Evolutionary conservation across 2,113 vertebrate genomes (phyloP).

Genomic region (Camelus dromedarius): DNA sequence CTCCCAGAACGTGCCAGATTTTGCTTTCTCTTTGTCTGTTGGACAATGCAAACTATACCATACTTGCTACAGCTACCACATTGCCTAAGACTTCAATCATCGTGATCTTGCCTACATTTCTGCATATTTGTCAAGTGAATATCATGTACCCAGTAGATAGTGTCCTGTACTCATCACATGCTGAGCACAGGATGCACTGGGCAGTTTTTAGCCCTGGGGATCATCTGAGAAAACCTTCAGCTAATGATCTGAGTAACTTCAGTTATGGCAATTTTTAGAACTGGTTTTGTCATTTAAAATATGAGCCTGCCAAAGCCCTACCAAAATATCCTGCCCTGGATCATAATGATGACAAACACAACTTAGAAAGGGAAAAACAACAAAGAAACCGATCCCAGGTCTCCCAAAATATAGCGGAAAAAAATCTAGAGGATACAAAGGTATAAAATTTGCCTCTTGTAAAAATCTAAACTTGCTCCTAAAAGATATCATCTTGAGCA

Average conservation of each 20-base stretch:
- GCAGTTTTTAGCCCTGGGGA: slow-evolving; percentile 3
- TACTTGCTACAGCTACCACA: not conserved
- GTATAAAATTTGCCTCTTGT: not conserved
- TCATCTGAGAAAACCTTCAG: not conserved
- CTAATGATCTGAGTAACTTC: not conserved
- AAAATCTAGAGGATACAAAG: not conserved
- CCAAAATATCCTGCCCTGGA: not conserved
- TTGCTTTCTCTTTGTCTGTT: slow-evolving; percentile 38
- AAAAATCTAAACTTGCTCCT: not conserved
- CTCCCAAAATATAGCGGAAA: slow-evolving; percentile 1
- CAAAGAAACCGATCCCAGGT: not conserved
- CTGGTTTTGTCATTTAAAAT: slow-evolving; percentile 15
- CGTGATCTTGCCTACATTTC: not conserved
- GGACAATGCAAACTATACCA: not conserved
- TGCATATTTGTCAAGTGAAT: not conserved
- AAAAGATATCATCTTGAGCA: not conserved
- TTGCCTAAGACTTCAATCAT: not conserved
- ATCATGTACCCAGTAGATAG: slow-evolving; percentile 29
- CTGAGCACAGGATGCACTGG: not conserved
- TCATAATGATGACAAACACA: not conserved
- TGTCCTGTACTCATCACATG: not conserved
- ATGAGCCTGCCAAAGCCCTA: not conserved
- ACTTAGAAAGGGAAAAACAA: not conserved
- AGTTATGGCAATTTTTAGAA: not conserved
- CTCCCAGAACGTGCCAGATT: not conserved